Conservation (phyloP, 1,140 invertebrate genomes). For the Paracyclopina nana region DNA sequence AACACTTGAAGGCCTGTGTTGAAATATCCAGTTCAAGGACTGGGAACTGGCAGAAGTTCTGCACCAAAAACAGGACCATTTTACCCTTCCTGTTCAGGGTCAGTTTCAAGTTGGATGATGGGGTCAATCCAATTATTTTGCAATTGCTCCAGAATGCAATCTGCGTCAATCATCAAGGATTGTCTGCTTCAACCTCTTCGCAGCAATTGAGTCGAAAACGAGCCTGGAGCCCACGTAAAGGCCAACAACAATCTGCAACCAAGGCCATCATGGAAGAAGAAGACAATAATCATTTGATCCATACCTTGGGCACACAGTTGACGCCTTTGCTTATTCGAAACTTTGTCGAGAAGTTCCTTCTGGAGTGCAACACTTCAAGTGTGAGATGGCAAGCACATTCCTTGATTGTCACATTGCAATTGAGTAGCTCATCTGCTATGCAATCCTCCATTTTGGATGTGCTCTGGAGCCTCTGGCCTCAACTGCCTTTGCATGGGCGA, state of each 20-base stretch:
- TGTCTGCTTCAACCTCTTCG: no score
- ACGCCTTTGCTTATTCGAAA: background rate
- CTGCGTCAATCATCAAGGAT: slow-evolving; percentile 54
- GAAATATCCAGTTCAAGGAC: slow-evolving; percentile 79
- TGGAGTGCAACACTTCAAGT: slow-evolving; percentile 78
- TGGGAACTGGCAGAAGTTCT: slow-evolving; percentile 50
- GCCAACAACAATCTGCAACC: slow-evolving; percentile 15
- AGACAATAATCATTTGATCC: slow-evolving; percentile 23
- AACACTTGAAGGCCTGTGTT: slow-evolving; percentile 78
- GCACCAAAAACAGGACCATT: slow-evolving; percentile 26
- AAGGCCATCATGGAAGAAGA: slow-evolving; percentile 29
- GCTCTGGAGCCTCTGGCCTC: slow-evolving; percentile 76
- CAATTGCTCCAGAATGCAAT: slow-evolving; percentile 72
- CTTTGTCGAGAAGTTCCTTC: slow-evolving; percentile 70
- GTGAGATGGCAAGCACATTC: slow-evolving; percentile 90
- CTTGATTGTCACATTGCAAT: slow-evolving; percentile 59
- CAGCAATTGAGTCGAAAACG: no score
- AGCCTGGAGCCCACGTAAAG: background rate
- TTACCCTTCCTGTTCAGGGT: slow-evolving; percentile 55
- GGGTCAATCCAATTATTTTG: slow-evolving; percentile 70
- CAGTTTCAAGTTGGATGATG: slow-evolving; percentile 68
- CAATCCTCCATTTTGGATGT: slow-evolving; percentile 57
- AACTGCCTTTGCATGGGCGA: slow-evolving; percentile 67
- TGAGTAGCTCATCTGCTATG: slow-evolving; percentile 51
- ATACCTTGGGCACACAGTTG: background rate